A percentile compares a stretch with the other conserved stretches of the same genome.
Conservation (phyloP, 2,113 vertebrate genomes). For the Myrmecobius fasciatus region DNA sequence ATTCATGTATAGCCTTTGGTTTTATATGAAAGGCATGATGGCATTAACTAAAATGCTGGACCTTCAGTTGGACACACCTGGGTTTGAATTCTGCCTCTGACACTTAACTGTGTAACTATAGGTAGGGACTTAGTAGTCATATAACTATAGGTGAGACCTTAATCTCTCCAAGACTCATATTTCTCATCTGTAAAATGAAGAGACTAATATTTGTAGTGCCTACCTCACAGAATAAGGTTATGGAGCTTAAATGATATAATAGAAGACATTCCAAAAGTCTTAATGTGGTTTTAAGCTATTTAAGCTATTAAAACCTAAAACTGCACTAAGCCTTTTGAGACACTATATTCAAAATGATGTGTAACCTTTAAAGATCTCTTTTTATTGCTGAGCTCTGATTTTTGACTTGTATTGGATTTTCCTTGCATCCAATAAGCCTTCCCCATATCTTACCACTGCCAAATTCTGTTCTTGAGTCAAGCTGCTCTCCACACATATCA, state of each 20-base stretch:
- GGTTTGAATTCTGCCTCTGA: background rate
- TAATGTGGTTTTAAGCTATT: background rate
- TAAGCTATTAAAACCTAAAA: background rate
- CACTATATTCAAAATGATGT: background rate
- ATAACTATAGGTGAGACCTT: background rate
- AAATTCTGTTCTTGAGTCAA: background rate
- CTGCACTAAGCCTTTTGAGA: background rate
- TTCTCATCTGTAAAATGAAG: background rate
- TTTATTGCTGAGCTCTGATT: background rate
- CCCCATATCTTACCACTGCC: background rate
- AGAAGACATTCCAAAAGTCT: background rate
- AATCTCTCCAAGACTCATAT: background rate
- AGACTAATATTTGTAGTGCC: background rate
- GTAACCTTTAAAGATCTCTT: background rate
- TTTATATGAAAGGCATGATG: background rate
- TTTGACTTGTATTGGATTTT: background rate
- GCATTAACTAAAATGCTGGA: background rate
- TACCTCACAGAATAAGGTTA: background rate
- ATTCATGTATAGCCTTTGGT: background rate
- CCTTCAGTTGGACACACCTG: background rate
- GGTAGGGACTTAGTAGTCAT: background rate
- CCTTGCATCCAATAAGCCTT: background rate
- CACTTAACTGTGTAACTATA: background rate
- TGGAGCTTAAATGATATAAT: background rate
- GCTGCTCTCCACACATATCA: background rate